Evolutionary conservation across 2,888 invertebrate genomes (phyloP), one percentile per base, ranked within the genome.

Genomic region (Sphecodes monilicornis): DNA sequence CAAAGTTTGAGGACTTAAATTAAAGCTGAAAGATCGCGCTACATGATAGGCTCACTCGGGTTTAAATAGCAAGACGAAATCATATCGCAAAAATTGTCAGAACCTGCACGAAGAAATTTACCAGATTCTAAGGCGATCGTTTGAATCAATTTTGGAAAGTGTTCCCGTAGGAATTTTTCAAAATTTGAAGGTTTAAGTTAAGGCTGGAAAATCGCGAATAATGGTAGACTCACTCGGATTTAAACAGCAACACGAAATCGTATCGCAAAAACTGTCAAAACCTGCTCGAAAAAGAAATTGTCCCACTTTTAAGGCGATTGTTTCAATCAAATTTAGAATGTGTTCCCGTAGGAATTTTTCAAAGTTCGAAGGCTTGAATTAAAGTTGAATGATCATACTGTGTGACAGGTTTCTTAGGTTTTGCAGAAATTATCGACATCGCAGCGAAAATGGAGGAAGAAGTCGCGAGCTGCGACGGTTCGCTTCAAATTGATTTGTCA

Each of bases 31-130:
- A 22, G 50, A 22, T 2, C 0, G 8, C 22, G 0, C 8, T 22
- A 22, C 2, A 6, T 0, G 22, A 50, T 22, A 22, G 50, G 0
- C 0, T 22, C 1, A 22, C 22, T 6, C 0, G 8, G 46, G 6
- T 50, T 8, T 8, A 0, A 22, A 50, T 2, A 50, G 6, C 0
- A 0, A 22, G 6, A 22, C 6, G 6, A 50, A 2, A 8, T 22
- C 8, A 50, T 8, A 2, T 50, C 2, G 46, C 8, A 50, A 50
- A 50, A 50, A 50, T 50, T 2, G 22, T 50, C 22, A 22, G 6
- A 50, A 22, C 22, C 8, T 1, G 6, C 18, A 18, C 2, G 18
- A 5, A 46, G 46, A 46, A 46, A 46, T 18, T 6, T 2, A 8
- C 50, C 2, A 22, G 50, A 50, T 2, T 50, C 22, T 22, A 22